Evolutionary conservation across 2,113 vertebrate species (phyloP).

Genomic region (Tetrax tetrax): DNA sequence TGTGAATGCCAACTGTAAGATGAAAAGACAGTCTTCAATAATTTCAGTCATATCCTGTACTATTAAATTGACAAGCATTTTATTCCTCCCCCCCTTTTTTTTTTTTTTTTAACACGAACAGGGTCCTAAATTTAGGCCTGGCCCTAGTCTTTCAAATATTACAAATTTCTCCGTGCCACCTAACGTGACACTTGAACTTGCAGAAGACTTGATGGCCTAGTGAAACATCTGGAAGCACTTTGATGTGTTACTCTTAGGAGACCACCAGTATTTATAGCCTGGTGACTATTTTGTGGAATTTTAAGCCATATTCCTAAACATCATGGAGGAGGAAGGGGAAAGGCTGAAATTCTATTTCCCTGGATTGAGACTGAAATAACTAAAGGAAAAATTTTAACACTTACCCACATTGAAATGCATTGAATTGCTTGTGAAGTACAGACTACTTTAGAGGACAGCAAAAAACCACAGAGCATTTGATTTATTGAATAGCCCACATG

Average conservation of each 20-base stretch:
- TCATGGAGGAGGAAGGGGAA: background rate
- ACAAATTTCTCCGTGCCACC: background rate
- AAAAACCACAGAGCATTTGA: fast-evolving
- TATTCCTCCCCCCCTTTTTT: fast-evolving
- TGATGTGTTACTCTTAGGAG: background rate
- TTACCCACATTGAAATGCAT: background rate
- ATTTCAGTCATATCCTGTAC: background rate
- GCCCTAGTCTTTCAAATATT: background rate
- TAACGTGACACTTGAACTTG: background rate
- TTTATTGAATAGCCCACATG: background rate
- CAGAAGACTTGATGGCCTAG: background rate
- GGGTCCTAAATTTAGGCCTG: background rate
- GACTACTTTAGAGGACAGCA: background rate
- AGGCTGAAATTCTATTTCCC: background rate
- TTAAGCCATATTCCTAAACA: background rate
- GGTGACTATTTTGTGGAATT: background rate
- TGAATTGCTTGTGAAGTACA: background rate
- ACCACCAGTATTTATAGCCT: background rate
- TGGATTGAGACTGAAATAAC: background rate
- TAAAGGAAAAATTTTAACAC: background rate
- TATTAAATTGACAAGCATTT: background rate
- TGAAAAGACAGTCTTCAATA: background rate
- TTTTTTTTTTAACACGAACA: background rate
- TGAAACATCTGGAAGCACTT: background rate
- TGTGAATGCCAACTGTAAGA: background rate